phyloP scores from a whole-genome alignment of 2,888 invertebrate species.

The Leptopilina syphax region DNA sequence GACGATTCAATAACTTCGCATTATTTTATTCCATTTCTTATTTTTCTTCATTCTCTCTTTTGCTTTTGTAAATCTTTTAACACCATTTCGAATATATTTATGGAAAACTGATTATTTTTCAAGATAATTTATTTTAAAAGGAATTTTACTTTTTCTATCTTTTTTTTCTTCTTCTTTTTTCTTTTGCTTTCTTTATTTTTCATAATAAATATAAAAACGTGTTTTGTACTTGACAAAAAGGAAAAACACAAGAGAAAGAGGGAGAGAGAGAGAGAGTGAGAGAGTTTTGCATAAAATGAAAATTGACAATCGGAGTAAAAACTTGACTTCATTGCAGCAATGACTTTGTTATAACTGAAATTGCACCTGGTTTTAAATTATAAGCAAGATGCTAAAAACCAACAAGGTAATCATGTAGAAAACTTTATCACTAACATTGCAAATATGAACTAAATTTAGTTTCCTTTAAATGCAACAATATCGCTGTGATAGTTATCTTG shows the following conservation, averaged over 20 bases:
- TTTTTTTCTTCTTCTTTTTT: no score
- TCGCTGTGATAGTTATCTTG: not conserved
- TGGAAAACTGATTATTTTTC: no score
- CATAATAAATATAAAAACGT: not conserved
- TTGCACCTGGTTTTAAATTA: constrained; percentile 6
- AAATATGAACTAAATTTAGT: constrained; percentile 23
- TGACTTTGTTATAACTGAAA: constrained; percentile 11
- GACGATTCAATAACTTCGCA: no score
- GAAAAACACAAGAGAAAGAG: no score
- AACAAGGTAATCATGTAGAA: constrained; percentile 32
- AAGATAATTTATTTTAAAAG: no score
- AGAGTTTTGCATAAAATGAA: constrained; percentile 10
- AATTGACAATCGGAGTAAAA: constrained; percentile 4
- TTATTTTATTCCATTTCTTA: no score
- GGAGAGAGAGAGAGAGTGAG: no score
- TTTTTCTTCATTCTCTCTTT: no score
- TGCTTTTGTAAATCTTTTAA: no score
- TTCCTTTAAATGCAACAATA: not conserved
- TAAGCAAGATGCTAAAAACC: not conserved
- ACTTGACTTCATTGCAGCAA: constrained; percentile 17
- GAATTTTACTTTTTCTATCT: no score
- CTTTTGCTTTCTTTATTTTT: not conserved
- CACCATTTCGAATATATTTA: no score
- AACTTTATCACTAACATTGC: constrained; percentile 18
- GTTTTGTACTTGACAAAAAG: no score